Evolutionary conservation across 1,140 invertebrate genomes (phyloP), one percentile per base, ranked within the genome.

Genomic region (Drosophila varians): DNA sequence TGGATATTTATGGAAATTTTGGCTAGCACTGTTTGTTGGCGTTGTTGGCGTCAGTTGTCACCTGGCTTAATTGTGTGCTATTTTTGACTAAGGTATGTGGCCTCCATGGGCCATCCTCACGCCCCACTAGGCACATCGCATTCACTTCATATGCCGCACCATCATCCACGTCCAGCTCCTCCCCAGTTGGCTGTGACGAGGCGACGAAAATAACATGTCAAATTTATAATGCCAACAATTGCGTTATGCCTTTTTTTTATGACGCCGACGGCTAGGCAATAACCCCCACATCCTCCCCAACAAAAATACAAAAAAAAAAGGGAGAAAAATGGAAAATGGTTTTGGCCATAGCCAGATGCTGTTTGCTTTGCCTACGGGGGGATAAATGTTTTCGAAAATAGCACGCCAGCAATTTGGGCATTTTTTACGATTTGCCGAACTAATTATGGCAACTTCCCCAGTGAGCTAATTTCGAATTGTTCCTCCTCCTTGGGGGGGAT

Each of bases 201-300:
- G 76, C 79, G 79, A 84, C 80, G 75, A 86, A 76, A 84, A 84
- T 84, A 84, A 84, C 80, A 84, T 86, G 80, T 84, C 80, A 84
- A 84, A 84, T 84, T 84, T 84, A 80, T 84, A 84, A 84, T 86
- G 76, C 80, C 72, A 76, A 68, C 80, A 84, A 84, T 84, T 84
- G 80, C 72, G 74, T 78, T 78, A 66, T 66, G 62, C 26, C 16
- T 55, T 56, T 48, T n/a, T 69, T 57, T 58, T 71, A 62, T 68
- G 82, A 75, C 72, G 54, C 60, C 57, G 69, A 31, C 61, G 55
- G 40, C 69, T 57, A 74, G 49, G 31, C 51, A 61, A 61, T 60
- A 56, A 52, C 51, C 40, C 55, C 18, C 6, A 31, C 28, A n/a
- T n/a, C n/a, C n/a, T n/a, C n/a, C n/a, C n/a, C n/a, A n/a, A n/a